Percentiles rank a stretch among this genome's conserved stretches.
phyloP scores from a whole-genome alignment of 1,140 invertebrate genomes.

The Zophobas morio region DNA sequence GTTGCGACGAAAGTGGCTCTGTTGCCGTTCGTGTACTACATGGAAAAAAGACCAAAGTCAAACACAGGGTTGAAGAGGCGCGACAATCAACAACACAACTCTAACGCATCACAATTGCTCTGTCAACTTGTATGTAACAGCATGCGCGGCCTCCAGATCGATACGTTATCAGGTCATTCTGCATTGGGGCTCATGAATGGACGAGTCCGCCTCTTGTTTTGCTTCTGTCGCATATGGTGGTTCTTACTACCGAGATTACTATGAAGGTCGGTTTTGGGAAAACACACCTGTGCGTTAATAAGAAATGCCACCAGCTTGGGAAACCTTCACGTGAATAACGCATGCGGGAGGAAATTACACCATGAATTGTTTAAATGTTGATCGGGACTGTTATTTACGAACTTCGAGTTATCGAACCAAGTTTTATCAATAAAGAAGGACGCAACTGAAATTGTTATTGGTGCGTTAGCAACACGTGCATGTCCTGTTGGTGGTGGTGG shows the following conservation, averaged over 20 bases:
- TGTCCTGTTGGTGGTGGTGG: too few species aligned
- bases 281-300: too few species aligned
- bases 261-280: neutral
- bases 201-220: slow-evolving; percentile 23
- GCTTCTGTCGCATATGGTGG: neutral
- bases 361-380: too few species aligned
- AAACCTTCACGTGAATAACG: too few species aligned
- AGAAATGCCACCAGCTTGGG: too few species aligned
- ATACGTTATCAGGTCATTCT: slow-evolving; percentile 39
- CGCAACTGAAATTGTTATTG: too few species aligned
- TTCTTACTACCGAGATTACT: slow-evolving; percentile 12
- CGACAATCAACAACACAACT: neutral
- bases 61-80: slow-evolving; percentile 13
- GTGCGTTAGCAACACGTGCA: too few species aligned
- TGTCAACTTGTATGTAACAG: slow-evolving; percentile 19
- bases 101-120: slow-evolving; percentile 15
- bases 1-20: slow-evolving; percentile 61
- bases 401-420: too few species aligned
- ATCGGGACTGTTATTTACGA: too few species aligned
- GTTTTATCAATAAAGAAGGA: too few species aligned
- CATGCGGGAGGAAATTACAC: too few species aligned
- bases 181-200: slow-evolving; percentile 38
- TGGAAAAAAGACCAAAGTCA: slow-evolving; percentile 12
- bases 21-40: slow-evolving; percentile 60
- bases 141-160: slow-evolving; percentile 44